Base-by-base conservation (phyloP, 2,888 invertebrate genomes). In the Synanthedon vespiformis region DNA sequence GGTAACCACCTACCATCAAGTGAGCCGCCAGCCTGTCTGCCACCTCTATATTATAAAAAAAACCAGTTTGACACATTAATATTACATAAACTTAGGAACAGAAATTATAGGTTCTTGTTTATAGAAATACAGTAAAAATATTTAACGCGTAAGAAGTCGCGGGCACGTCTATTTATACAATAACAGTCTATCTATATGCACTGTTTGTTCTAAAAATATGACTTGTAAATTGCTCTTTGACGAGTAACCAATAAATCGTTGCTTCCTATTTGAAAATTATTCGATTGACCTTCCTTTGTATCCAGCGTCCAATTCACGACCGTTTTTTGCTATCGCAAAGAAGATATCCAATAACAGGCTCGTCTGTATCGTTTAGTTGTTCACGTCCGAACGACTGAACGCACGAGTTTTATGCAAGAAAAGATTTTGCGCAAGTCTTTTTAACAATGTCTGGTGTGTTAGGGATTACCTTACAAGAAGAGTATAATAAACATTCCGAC, bases 401-500 rank as follows among this genome's bases (percentile, higher is more conserved):
- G 22, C 22, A 22, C 22, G 22, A 22, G 22, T 22, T 22, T 22
- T 22, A 22, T 22, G 22, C 22, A 22, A 22, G 22, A 22, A 22
- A 22, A 4, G 1, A 22, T 22, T 22, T 22, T 5, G 22, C 5
- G 5, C 22, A 22, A 22, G 22, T 22, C 22, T 22, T 22, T 5
- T 22, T 22, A 22, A 22, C 22, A 51, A 74, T 76, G 75, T 54
- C 63, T 47, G 58, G 61, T 50, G 58, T 65, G 49, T 50, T 55
- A 51, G 60, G 63, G 47, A 59, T 57, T 51, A 55, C 64, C 50
- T 60, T 67, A 51, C 52, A 59, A 55, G 82, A 86, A 48, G 89
- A 91, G 66, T 88, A 90, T 68, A 77, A 84, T 52, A 90, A 87
- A 60, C 89, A 90, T 74, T 74, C 85, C 3, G 82, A 89, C 56